Base-by-base conservation (phyloP, 2,888 invertebrate species). In the Aelia acuminata region DNA sequence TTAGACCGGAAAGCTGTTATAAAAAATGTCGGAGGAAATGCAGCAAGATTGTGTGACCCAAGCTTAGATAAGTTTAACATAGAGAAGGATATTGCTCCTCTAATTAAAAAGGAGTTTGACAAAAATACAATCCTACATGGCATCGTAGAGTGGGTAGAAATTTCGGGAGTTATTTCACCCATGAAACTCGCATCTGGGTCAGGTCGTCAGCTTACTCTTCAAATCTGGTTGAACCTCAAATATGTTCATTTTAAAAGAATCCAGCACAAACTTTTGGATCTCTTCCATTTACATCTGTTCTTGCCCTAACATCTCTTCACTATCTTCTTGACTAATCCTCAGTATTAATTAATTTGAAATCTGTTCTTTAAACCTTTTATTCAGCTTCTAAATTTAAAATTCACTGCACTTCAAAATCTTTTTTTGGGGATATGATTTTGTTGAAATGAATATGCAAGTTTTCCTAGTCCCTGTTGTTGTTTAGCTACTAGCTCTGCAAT, bases 21-120 rank as follows among this genome's bases (percentile, higher is more conserved):
- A 93, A 99, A 99, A 94, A 99, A 99, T 99, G 99, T 96, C 98
- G 92, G 99, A 99, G 93, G 99, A 99, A 94, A 99, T 99, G 99
- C 99, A 99, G 95, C 99, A 99, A 93, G 99, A 99, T 93, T 98
- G 98, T 93, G 99, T 99, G 91, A 99, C 98, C 91, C 98, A 98
- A 93, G 99, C 99, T 94, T 99, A 90, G 99, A 99, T 93, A 99
- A 99, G 93, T 99, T 97, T 93, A 98, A 99, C 93, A 98, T 99
- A 93, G 99, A 99, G 94, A 99, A 99, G 95, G 99, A 99, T 93
- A 99, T 99, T 92, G 99, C 99, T 31, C 99, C 99, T 89, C 98
- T 96, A 93, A 98, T 99, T 93, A 99, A 99, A 94, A 99, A 99
- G 93, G 99, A 99, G 93, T 99, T 99, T 92, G 99, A 99, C 95